phyloP scores from a whole-genome alignment of 2,888 invertebrate genomes.

The Stenurella melanura region DNA sequence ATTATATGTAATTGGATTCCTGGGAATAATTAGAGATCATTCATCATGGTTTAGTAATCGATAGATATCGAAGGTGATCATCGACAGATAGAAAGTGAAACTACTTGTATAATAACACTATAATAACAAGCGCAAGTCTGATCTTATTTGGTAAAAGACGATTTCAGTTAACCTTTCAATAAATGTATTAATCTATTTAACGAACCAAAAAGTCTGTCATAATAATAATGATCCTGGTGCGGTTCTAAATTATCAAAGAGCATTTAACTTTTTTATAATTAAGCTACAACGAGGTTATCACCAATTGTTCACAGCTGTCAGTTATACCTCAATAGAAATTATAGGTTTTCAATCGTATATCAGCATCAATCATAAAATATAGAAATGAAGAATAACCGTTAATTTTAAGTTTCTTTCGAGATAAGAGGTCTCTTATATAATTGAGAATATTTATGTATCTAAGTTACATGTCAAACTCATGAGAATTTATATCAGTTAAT shows the following conservation, averaged over 20 bases:
- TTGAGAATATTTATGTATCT: background rate
- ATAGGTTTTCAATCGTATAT: background rate
- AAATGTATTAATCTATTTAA: slow-evolving; percentile 5
- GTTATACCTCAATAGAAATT: background rate
- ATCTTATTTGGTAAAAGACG: slow-evolving; percentile 1
- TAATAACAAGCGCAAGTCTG: background rate
- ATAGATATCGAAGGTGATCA: slow-evolving; percentile 1
- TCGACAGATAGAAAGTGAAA: background rate
- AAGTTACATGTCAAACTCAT: background rate
- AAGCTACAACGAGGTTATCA: slow-evolving; percentile 3
- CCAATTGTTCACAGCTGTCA: slow-evolving; percentile 1
- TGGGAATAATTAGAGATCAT: background rate
- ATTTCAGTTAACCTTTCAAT: background rate
- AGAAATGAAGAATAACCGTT: background rate
- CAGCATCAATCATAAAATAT: background rate
- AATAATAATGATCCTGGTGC: background rate
- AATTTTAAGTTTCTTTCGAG: background rate
- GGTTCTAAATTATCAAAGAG: background rate
- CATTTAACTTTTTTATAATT: background rate
- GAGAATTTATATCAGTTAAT: background rate
- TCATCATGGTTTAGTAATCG: background rate
- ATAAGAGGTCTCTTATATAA: background rate
- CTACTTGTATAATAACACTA: background rate
- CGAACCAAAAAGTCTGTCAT: background rate
- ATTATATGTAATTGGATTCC: background rate